Conservation (phyloP, 2,113 vertebrate genomes). For the human region GRCh38 chr4:105334501-105335000, state of each 20-base stretch:
- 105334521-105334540: neutral
- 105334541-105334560: neutral
- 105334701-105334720: neutral
- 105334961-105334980: neutral
- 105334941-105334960: neutral
- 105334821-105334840: neutral
- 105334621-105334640: neutral
- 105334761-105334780: neutral
- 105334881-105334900: neutral
- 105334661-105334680: neutral
- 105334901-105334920: neutral
- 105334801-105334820: neutral
- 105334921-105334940: neutral
- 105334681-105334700: no score
- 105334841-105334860: neutral
- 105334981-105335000: neutral
- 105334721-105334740: no score
- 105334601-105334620: slow-evolving; percentile 19
- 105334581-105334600: neutral
- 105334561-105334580: neutral
- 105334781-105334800: neutral
- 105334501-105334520: no score
- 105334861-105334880: neutral
- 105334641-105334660: neutral
- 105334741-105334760: neutral